Conservation (phyloP, 2,113 vertebrate species). For the Microtus pennsylvanicus region DNA sequence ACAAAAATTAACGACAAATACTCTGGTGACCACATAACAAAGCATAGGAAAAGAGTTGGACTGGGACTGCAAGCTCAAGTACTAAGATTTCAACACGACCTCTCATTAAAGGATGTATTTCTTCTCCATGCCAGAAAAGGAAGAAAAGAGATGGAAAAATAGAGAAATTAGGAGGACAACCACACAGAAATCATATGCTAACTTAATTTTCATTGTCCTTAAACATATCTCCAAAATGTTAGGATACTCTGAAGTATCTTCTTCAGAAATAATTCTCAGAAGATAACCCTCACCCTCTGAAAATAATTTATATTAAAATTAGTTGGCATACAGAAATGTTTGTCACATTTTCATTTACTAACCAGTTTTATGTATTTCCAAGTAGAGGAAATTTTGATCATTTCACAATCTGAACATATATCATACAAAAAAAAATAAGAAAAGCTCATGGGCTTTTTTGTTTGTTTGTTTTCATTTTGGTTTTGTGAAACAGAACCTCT, state of each 20-base stretch:
- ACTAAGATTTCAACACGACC: not conserved
- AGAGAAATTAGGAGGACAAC: conserved; percentile 9
- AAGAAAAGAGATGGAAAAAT: not conserved
- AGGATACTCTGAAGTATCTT: conserved; percentile 32
- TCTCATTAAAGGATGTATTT: not conserved
- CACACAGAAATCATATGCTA: conserved; percentile 32
- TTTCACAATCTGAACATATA: not conserved
- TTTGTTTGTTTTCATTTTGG: not conserved
- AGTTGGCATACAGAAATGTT: not conserved
- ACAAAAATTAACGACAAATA: conserved; percentile 49
- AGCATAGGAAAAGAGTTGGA: conserved; percentile 38
- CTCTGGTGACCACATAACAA: not conserved
- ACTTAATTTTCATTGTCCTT: conserved; percentile 22
- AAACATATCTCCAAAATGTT: not conserved
- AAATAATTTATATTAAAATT: conserved; percentile 36
- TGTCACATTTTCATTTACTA: not conserved
- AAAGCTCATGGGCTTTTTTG: not conserved
- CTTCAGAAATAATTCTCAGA: conserved; percentile 31
- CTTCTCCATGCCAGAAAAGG: not conserved
- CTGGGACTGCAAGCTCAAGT: not conserved
- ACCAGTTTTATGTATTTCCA: not conserved
- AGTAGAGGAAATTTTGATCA: not conserved
- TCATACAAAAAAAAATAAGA: conserved; percentile 13
- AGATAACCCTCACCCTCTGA: not conserved
- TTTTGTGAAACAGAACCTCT: not conserved